Evolutionary conservation across 1,140 invertebrate species (phyloP), one percentile per base, ranked within the genome.

Genomic region (Notospermus geniculatus): DNA sequence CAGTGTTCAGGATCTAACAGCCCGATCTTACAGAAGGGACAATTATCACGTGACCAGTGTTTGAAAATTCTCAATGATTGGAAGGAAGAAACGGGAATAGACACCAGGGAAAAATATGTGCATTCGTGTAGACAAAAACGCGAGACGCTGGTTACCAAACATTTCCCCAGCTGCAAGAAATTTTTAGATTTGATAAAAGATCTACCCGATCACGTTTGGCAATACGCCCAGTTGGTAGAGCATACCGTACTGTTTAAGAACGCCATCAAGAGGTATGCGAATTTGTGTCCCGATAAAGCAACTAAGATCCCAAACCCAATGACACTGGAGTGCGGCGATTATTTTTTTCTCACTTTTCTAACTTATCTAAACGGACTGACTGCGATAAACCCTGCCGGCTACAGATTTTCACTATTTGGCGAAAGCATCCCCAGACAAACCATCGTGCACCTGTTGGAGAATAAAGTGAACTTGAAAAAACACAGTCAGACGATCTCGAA

Each of bases 141-240:
- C n/a, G 25, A 5, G 46, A 50, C n/a, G 46, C 4, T 50, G 19
- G 25, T 7, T 7, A n/a, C 4, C 25, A 36, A 36, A n/a, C 39
- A 43, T 50, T 50, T 50, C 46, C 46, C 46, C n/a, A n/a, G 46
- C 46, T 50, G 46, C 46, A n/a, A 50, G n/a, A 50, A 50, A 50
- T 50, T 50, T 50, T 50, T 50, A 50, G 46, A 50, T 50, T 50
- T 50, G n/a, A 50, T 50, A 50, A 50, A 50, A n/a, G 46, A 50
- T n/a, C n/a, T 50, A 50, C 46, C 46, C 4, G 25, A 50, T 7
- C 46, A 50, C 46, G 5, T 50, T 5, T 50, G 46, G 46, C 46
- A 50, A n/a, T 50, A 50, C 46, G n/a, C 46, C 4, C 46, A 5
- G n/a, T n/a, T 50, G 46, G 46, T 50, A 5, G 46, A 50, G n/a